Evolutionary conservation across 2,113 vertebrate genomes (phyloP), one percentile per base, ranked within the genome.

Genomic region (Stigmatopora argus): DNA sequence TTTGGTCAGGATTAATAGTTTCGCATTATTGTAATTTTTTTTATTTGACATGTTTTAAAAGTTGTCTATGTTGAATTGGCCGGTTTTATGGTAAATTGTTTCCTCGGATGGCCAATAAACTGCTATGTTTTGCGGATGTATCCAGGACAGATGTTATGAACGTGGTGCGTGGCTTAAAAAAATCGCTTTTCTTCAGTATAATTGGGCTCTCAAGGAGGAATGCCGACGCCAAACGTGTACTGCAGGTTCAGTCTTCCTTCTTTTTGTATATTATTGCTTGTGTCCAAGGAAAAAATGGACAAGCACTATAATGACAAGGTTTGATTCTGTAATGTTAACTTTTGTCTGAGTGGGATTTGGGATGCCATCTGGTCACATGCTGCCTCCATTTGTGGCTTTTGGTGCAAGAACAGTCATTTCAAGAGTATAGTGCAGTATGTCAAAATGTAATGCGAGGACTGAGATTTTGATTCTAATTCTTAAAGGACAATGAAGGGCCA

Each of bases 281-380:
- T 35, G n/a, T 71, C 26, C 35, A 52, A 19, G 14, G n/a, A 3
- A 10, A 3, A 44, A 38, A 62, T 41, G 2, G 44, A 13, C 12
- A 18, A 65, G 62, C 41, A 57, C 14, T 44, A 44, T 61, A 71
- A 60, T 70, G 15, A 67, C 11, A 11, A 31, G 21, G 41, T 45
- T 55, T 41, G 19, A 18, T 47, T 51, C 19, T 11, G 5, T 23
- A 18, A 62, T 65, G 62, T 45, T 63, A 55, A 62, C 52, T 70
- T 48, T 62, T 19, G 64, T 64, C 62, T 52, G 1, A 26, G 18
- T n/a, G 44, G 6, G 35, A 59, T 35, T n/a, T 41, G 7, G n/a
- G 31, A 61, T n/a, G 13, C 45, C 64, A 21, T 49, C 63, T 34
- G 34, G 38, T 19, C 59, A 48, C 5, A 13, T 47, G 19, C 45